Conservation (phyloP, 2,888 invertebrate genomes). For the Thera obeliscata region DNA sequence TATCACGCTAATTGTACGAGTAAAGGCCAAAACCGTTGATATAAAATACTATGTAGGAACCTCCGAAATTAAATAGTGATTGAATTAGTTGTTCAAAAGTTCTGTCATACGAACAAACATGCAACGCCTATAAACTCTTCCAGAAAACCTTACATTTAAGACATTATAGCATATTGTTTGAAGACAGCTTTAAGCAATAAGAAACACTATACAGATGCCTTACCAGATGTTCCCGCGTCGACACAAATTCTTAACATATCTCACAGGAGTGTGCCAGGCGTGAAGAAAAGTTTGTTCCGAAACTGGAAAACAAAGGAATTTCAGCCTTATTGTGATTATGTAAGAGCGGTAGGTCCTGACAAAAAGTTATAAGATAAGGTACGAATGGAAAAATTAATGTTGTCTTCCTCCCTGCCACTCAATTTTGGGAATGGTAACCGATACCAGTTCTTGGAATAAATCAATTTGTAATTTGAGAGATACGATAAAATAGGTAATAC, state of each 20-base stretch:
- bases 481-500: not conserved
- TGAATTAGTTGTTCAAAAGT: too few species aligned
- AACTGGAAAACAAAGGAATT: conserved; percentile 33
- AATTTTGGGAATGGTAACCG: conserved; percentile 49
- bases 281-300: conserved; percentile 40
- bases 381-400: conserved; percentile 56
- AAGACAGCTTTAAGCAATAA: not conserved
- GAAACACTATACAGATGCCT: conserved; percentile 26
- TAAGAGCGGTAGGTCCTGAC: conserved; percentile 15
- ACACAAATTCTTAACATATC: conserved; percentile 58
- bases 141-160: too few species aligned
- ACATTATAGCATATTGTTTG: not conserved
- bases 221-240: conserved; percentile 54
- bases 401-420: conserved; percentile 55
- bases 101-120: too few species aligned
- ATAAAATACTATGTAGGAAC: too few species aligned
- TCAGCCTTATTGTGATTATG: conserved; percentile 40
- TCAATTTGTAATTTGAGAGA: conserved; percentile 22
- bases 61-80: too few species aligned
- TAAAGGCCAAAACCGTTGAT: too few species aligned
- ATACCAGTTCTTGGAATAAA: conserved; percentile 41
- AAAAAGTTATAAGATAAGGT: not conserved
- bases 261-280: conserved; percentile 53
- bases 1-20: too few species aligned
- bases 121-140: too few species aligned